Conservation (phyloP, 37 sponge, comb jelly and placozoan genomes). For the Ephydatia muelleri region DNA sequence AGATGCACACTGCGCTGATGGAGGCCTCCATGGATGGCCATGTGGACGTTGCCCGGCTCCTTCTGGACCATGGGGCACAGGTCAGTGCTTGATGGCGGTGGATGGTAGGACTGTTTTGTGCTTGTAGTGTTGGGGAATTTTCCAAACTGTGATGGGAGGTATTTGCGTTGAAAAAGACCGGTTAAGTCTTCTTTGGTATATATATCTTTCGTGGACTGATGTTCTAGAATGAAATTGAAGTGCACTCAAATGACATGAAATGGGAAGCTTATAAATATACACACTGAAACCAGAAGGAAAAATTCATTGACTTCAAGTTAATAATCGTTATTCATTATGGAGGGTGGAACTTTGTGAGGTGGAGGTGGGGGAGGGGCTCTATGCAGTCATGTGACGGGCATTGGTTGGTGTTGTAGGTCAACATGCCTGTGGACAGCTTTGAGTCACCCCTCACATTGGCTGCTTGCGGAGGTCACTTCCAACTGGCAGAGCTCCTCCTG, state of each 20-base stretch:
- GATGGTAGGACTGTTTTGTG: not conserved
- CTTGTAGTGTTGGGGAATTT: too few relatives aligned
- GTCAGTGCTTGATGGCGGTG: not conserved
- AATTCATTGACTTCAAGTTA: too few relatives aligned
- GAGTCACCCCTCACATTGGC: slow-evolving; percentile 87
- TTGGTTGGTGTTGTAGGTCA: slow-evolving; percentile 41
- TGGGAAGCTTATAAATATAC: too few relatives aligned
- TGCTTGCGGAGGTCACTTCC: slow-evolving; percentile 82
- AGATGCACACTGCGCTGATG: slow-evolving; percentile 94
- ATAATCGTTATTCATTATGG: too few relatives aligned
- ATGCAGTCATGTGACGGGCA: not conserved
- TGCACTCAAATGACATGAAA: too few relatives aligned
- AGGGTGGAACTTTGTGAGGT: not conserved
- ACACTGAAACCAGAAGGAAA: too few relatives aligned
- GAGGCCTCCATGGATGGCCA: slow-evolving; percentile 92
- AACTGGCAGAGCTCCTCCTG: slow-evolving; percentile 79
- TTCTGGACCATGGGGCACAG: slow-evolving; percentile 86
- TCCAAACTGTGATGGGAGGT: too few relatives aligned
- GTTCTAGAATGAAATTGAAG: too few relatives aligned
- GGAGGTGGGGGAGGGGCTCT: not conserved
- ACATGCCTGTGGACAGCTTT: slow-evolving; percentile 91
- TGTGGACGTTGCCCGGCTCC: slow-evolving; percentile 82
- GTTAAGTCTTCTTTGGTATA: too few relatives aligned
- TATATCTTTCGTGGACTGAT: too few relatives aligned
- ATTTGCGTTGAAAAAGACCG: too few relatives aligned